Percentiles rank a stretch among this genome's conserved stretches.
phyloP scores from a whole-genome alignment of 2,113 vertebrate species.

The Grammomys surdaster region DNA sequence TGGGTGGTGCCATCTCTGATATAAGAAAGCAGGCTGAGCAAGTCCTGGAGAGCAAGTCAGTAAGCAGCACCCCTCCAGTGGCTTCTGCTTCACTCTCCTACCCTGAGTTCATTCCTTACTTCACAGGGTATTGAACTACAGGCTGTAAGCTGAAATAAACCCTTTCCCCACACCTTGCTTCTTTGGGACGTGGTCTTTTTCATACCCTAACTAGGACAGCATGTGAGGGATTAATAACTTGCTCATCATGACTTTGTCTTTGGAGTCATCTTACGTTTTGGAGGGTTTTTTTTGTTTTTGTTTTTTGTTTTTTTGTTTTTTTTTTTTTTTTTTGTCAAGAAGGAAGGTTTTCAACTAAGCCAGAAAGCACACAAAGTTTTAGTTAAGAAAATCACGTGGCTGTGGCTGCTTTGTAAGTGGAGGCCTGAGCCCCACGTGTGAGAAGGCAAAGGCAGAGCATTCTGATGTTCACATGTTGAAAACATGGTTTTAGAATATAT shows the following conservation, averaged over 20 bases:
- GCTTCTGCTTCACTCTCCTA: neutral
- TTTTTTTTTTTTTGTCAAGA: neutral
- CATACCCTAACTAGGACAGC: neutral
- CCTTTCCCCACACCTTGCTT: neutral
- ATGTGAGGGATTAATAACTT: neutral
- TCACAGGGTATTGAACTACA: neutral
- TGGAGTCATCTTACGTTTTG: conserved; percentile 8
- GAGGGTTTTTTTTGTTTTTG: neutral
- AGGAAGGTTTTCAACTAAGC: conserved; percentile 23
- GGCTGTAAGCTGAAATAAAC: neutral
- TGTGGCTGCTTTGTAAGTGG: neutral
- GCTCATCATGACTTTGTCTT: neutral
- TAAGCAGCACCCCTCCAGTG: neutral
- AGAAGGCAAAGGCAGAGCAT: conserved; percentile 5
- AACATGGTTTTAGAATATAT: conserved; percentile 37
- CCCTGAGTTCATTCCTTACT: neutral
- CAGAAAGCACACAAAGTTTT: conserved; percentile 14
- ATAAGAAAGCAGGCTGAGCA: neutral
- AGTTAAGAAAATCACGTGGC: conserved; percentile 2
- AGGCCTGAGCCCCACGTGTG: neutral
- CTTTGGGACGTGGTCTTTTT: neutral
- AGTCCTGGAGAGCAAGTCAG: neutral
- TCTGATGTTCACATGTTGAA: conserved; percentile 11
- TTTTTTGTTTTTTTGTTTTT: too few species aligned
- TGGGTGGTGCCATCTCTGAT: neutral